phyloP scores from a whole-genome alignment of 2,888 invertebrate species.

The Diplolepis rosae region DNA sequence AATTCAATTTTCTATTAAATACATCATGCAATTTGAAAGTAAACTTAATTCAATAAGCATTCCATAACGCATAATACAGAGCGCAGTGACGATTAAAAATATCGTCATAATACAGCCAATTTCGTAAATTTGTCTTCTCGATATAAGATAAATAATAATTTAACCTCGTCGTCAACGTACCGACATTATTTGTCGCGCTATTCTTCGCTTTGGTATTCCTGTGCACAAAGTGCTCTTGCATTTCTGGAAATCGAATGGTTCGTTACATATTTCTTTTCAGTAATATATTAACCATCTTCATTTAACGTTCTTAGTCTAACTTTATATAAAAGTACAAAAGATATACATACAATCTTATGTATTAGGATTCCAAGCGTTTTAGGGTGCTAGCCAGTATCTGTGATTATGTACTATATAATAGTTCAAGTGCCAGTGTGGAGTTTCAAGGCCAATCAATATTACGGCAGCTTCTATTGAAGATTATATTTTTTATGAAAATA shows the following conservation, averaged over 20 bases:
- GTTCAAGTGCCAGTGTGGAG: constrained; percentile 2
- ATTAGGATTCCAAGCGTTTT: constrained; percentile 10
- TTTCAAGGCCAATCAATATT: too few species aligned
- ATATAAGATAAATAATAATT: constrained; percentile 34
- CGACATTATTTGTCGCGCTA: constrained; percentile 67
- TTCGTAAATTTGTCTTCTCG: not conserved
- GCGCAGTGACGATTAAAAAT: constrained; percentile 10
- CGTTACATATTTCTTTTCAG: constrained; percentile 23
- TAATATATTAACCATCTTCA: constrained; percentile 22
- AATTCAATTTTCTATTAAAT: constrained; percentile 7
- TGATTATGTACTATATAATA: constrained; percentile 15
- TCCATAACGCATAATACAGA: constrained; percentile 8
- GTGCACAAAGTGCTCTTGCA: constrained; percentile 70
- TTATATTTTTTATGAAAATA: too few species aligned
- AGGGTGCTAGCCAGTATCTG: not conserved
- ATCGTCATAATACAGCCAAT: constrained; percentile 16
- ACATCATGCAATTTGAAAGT: constrained; percentile 11
- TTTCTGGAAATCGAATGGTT: constrained; percentile 70
- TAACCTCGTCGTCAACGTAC: constrained; percentile 69
- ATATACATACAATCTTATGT: constrained; percentile 45
- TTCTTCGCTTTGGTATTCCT: constrained; percentile 73
- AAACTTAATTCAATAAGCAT: not conserved
- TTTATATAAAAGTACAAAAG: constrained; percentile 64
- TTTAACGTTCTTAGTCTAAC: constrained; percentile 3
- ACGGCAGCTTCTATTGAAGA: too few species aligned